Evolutionary conservation across 2,888 invertebrate species (phyloP).

Genomic region (Dione juno): DNA sequence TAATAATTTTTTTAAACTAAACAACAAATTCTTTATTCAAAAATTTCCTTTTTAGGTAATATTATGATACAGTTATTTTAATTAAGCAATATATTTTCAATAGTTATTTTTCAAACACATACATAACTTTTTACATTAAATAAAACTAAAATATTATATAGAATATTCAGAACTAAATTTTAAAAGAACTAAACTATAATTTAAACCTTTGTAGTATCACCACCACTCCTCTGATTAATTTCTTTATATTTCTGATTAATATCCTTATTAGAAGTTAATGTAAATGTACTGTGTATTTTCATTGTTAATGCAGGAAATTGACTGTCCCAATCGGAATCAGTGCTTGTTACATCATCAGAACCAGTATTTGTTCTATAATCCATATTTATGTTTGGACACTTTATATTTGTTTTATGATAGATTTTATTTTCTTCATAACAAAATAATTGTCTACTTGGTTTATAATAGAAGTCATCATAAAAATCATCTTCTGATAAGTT

Average conservation of each 20-base stretch:
- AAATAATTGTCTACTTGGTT: constrained; percentile 50
- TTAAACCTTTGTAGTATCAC: constrained; percentile 71
- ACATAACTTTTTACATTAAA: too few species aligned
- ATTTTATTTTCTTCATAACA: constrained; percentile 74
- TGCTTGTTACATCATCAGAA: constrained; percentile 71
- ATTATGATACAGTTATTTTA: too few species aligned
- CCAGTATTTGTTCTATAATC: constrained; percentile 53
- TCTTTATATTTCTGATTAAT: constrained; percentile 69
- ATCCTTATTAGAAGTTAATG: constrained; percentile 68
- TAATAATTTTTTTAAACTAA: too few species aligned
- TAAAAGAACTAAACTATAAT: constrained; percentile 1
- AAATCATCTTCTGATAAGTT: constrained; percentile 74
- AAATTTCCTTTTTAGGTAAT: too few species aligned
- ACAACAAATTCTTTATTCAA: too few species aligned
- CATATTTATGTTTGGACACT: constrained; percentile 48
- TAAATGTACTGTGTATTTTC: constrained; percentile 77
- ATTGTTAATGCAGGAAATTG: constrained; percentile 74
- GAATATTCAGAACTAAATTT: neutral
- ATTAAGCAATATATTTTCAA: too few species aligned
- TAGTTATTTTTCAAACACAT: too few species aligned
- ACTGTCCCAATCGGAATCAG: constrained; percentile 75
- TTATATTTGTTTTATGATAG: constrained; percentile 71
- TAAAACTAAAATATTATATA: too few species aligned
- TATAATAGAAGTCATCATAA: constrained; percentile 52
- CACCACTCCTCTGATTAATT: constrained; percentile 72